A percentile compares a stretch with the other conserved stretches of the same genome.
Evolutionary conservation across 2,888 invertebrate species (phyloP).

Genomic region (Gandaritis pyraliata): DNA sequence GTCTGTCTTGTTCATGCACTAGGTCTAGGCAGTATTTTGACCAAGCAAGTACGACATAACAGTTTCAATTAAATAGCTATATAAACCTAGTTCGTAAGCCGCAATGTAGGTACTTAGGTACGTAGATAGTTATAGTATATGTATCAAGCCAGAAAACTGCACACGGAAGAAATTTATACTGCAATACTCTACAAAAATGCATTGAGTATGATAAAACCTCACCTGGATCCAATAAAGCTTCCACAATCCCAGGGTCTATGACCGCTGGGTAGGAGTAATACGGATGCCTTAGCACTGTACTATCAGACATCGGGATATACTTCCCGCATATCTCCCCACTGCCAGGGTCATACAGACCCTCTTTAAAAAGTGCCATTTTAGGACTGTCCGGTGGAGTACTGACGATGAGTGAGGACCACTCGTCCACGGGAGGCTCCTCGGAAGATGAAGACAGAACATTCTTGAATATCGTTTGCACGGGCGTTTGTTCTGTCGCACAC

Average conservation of each 20-base stretch:
- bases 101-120: too few species aligned
- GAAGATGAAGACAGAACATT: constrained; percentile 41
- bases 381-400: constrained; percentile 33
- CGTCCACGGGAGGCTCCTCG: constrained; percentile 49
- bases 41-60: too few species aligned
- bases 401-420: constrained; percentile 49
- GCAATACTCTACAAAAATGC: too few species aligned
- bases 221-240: constrained; percentile 50
- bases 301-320: constrained; percentile 57
- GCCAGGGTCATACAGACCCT: constrained; percentile 56
- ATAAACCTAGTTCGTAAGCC: too few species aligned
- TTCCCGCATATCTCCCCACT: constrained; percentile 60
- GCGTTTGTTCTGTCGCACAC: background rate
- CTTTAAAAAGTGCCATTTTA: constrained; percentile 46
- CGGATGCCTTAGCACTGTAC: constrained; percentile 50
- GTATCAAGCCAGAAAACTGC: too few species aligned
- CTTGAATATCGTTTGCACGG: constrained; percentile 23
- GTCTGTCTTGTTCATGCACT: too few species aligned
- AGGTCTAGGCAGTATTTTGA: too few species aligned
- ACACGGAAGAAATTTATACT: too few species aligned
- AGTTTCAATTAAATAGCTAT: too few species aligned
- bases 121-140: too few species aligned
- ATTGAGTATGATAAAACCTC: too few species aligned
- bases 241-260: constrained; percentile 53
- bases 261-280: constrained; percentile 56